A percentile compares a stretch with the other conserved stretches of the same genome.
Evolutionary conservation across 2,888 invertebrate species (phyloP).

Genomic region (Callosobruchus maculatus): DNA sequence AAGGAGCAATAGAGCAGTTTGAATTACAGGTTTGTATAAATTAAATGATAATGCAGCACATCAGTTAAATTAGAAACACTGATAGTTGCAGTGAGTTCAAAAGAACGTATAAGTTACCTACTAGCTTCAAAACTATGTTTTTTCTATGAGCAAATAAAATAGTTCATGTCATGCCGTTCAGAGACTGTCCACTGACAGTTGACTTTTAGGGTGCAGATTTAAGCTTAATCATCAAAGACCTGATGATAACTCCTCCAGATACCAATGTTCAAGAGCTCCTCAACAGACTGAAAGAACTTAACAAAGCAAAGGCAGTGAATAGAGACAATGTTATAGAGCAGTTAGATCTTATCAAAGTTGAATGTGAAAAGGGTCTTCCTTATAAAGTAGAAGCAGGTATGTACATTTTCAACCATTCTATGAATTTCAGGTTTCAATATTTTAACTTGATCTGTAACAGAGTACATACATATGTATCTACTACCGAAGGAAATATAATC

Average conservation of each 20-base stretch:
- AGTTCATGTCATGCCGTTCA: neutral
- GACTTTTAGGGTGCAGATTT: slow-evolving; percentile 72
- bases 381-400: slow-evolving; percentile 68
- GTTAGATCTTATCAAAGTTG: slow-evolving; percentile 39
- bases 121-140: no score
- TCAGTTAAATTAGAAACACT: no score
- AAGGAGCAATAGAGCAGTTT: slow-evolving; percentile 80
- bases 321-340: slow-evolving; percentile 21
- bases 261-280: slow-evolving; percentile 55
- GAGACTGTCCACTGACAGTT: neutral
- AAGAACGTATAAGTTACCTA: no score
- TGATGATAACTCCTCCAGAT: slow-evolving; percentile 51
- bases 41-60: no score
- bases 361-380: slow-evolving; percentile 71
- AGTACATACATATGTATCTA: no score
- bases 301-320: slow-evolving; percentile 19
- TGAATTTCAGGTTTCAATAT: no score
- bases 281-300: slow-evolving; percentile 52
- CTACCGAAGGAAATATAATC: no score
- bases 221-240: slow-evolving; percentile 71
- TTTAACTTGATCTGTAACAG: no score
- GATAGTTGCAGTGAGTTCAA: no score
- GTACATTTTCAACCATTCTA: no score
- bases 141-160: neutral
- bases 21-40: slow-evolving; percentile 75